A percentile compares a stretch with the other conserved stretches of the same genome.
Conservation (phyloP, 2,113 vertebrate species). For the Chauna torquata region DNA sequence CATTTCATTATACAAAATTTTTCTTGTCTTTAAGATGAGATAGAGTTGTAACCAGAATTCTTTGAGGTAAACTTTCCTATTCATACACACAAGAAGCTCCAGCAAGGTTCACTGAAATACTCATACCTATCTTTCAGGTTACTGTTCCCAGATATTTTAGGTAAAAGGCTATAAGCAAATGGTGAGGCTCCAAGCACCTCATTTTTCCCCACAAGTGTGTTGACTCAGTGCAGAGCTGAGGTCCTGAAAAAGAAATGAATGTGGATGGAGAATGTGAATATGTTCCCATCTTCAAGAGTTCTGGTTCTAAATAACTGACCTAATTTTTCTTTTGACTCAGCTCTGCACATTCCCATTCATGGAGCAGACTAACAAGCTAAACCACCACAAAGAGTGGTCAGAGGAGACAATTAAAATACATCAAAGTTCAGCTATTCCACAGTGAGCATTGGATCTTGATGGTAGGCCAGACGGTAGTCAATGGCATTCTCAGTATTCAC, state of each 20-base stretch:
- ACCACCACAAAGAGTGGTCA: background rate
- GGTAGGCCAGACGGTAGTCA: background rate
- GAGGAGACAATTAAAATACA: constrained; percentile 12
- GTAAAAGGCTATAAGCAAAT: background rate
- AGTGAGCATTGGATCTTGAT: background rate
- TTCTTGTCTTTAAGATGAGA: background rate
- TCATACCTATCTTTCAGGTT: background rate
- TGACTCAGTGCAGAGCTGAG: background rate
- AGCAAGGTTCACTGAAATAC: background rate
- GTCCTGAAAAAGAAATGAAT: background rate
- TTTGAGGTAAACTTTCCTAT: background rate
- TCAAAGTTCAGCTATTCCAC: background rate
- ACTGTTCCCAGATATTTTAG: background rate
- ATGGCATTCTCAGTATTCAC: background rate
- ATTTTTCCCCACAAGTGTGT: background rate
- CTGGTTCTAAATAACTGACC: background rate
- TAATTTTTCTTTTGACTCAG: background rate
- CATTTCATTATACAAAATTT: background rate
- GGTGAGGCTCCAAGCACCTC: accelerated
- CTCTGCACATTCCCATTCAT: background rate
- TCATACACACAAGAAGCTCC: background rate
- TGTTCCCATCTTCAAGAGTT: background rate
- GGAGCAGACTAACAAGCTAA: background rate
- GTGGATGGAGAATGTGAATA: background rate
- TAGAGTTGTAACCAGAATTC: background rate